A percentile compares a stretch with the other conserved stretches of the same genome.
phyloP scores from a whole-genome alignment of 2,113 vertebrate genomes.

The Pipra filicauda region DNA sequence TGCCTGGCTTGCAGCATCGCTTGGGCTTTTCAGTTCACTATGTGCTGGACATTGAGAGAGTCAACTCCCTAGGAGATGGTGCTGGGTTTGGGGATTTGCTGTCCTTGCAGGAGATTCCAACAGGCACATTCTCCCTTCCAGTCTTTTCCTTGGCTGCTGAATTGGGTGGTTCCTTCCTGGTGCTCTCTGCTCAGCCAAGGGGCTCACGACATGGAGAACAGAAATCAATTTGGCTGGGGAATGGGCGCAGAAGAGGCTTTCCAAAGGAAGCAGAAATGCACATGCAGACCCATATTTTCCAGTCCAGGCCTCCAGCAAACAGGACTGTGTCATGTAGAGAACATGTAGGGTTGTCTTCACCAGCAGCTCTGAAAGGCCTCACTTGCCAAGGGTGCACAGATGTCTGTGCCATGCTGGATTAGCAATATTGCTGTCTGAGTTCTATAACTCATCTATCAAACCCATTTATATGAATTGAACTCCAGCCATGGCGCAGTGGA shows the following conservation, averaged over 20 bases:
- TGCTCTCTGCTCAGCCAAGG: background rate
- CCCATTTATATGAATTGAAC: background rate
- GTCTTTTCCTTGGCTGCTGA: background rate
- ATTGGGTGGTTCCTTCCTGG: background rate
- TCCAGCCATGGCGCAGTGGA: background rate
- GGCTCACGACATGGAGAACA: background rate
- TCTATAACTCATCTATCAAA: background rate
- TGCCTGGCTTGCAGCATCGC: background rate
- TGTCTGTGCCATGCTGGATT: background rate
- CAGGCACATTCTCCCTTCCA: rapidly evolving
- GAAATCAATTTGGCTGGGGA: background rate
- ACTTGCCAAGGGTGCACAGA: background rate
- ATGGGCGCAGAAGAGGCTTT: background rate
- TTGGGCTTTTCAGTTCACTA: background rate
- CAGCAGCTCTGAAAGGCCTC: background rate
- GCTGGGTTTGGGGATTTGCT: background rate
- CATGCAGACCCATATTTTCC: background rate
- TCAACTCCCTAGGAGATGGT: background rate
- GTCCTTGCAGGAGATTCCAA: background rate
- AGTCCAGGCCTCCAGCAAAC: background rate
- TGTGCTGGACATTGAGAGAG: background rate
- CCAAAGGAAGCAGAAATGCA: background rate
- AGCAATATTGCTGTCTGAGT: background rate
- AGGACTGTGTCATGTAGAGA: background rate
- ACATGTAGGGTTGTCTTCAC: background rate